These are phyloP conservation scores for Pristionchus pacificus DNA, from an alignment of 1,140 invertebrate species.

Conservation along the genomic window DNA sequence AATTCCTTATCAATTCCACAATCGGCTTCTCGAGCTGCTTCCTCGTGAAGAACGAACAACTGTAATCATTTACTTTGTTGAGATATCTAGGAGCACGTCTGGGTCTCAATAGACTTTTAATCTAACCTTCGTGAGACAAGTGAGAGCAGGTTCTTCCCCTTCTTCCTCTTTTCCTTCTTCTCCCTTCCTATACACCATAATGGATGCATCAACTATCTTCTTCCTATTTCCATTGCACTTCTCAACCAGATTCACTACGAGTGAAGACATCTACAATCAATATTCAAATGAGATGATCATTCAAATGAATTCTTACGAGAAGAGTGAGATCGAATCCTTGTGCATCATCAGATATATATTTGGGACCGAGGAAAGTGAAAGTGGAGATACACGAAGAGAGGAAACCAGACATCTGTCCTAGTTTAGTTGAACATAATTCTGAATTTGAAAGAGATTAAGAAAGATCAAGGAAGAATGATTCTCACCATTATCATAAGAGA, in stretches of 20 bases:
- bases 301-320: conserved; percentile 18
- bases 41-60: conserved; percentile 32
- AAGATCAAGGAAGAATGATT: conserved; percentile 9
- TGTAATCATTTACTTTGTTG: conserved; percentile 12
- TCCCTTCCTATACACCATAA: conserved; percentile 9
- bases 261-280: conserved; percentile 17
- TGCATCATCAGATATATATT: conserved; percentile 24
- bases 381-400: conserved; percentile 12
- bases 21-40: conserved; percentile 19
- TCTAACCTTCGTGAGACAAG: conserved; percentile 21
- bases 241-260: conserved; percentile 35
- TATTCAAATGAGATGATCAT: background rate
- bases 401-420: conserved; percentile 28
- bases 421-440: conserved; percentile 35
- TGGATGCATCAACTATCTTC: conserved; percentile 14
- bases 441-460: background rate
- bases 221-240: conserved; percentile 32
- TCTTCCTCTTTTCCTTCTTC: background rate
- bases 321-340: conserved; percentile 28
- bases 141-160: conserved; percentile 10
- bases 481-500: conserved; percentile 33
- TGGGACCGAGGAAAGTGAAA: conserved; percentile 29
- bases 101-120: background rate
- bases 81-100: no score
- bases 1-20: conserved; percentile 32